Percentiles rank a stretch among this genome's conserved stretches.
phyloP scores from a whole-genome alignment of 2,888 invertebrate genomes.

The Rhagium mordax region DNA sequence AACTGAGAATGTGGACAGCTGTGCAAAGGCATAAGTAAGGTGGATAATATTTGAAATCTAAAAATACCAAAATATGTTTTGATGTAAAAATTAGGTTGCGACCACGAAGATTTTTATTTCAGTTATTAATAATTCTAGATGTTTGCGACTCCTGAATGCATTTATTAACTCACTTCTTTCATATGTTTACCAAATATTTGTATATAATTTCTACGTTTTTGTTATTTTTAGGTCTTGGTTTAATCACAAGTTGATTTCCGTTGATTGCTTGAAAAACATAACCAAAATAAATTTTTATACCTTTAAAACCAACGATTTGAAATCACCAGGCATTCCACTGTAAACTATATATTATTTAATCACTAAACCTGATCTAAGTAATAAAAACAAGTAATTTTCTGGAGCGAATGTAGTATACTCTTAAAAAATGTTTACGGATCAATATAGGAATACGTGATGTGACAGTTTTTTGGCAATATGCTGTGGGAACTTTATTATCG shows the following conservation, averaged over 20 bases:
- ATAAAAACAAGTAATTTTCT: background rate
- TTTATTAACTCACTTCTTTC: constrained; percentile 30
- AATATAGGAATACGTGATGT: background rate
- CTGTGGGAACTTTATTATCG: background rate
- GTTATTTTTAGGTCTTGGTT: background rate
- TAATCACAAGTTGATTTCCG: background rate
- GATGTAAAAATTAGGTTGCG: constrained; percentile 65
- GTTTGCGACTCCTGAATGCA: constrained; percentile 37
- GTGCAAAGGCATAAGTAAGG: constrained; percentile 65
- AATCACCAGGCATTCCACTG: background rate
- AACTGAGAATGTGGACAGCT: constrained; percentile 63
- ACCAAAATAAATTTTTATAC: background rate
- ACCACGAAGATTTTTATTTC: constrained; percentile 53
- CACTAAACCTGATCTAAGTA: too few relatives aligned
- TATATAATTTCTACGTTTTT: background rate
- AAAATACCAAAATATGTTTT: constrained; percentile 68
- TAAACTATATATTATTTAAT: background rate
- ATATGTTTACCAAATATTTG: background rate
- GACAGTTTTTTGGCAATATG: background rate
- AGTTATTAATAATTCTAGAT: constrained; percentile 53
- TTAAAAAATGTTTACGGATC: background rate
- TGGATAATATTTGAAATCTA: constrained; percentile 68
- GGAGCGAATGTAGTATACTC: background rate
- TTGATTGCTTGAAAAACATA: background rate
- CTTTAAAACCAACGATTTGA: background rate